Percentiles rank a stretch among this genome's conserved stretches.
These are phyloP conservation scores for Oreochromis grahami DNA, from an alignment of 2,797 vertebrate genomes.

Conservation along the genomic window DNA sequence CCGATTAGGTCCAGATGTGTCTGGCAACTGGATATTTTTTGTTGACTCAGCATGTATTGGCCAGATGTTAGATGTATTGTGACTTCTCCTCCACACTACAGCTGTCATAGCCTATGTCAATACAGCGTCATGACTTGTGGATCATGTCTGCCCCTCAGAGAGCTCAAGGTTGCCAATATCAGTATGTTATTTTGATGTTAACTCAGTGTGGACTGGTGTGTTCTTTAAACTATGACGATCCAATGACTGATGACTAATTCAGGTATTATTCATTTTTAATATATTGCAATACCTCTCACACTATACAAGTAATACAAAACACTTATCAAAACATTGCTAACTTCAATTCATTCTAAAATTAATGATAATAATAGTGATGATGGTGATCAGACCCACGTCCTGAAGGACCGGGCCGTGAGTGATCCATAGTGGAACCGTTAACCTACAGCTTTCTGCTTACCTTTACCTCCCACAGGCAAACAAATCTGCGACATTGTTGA, in stretches of 20 bases:
- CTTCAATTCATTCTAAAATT: neutral
- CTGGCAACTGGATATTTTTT: neutral
- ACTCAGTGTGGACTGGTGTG: neutral
- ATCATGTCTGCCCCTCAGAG: neutral
- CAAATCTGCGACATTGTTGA: constrained; percentile 23
- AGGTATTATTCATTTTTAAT: neutral
- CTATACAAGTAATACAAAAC: neutral
- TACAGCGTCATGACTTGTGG: neutral
- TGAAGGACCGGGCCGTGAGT: neutral
- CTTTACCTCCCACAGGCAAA: constrained; percentile 28
- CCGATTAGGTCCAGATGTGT: neutral
- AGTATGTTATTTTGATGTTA: neutral
- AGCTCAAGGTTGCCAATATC: neutral
- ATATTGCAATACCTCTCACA: neutral
- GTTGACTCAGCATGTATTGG: neutral
- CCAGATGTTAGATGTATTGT: neutral
- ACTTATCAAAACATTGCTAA: neutral
- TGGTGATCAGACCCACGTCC: neutral
- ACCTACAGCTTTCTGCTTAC: neutral
- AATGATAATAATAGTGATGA: neutral
- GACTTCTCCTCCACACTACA: neutral
- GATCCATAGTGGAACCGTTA: neutral
- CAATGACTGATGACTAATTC: neutral
- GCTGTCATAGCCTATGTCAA: neutral
- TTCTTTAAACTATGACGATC: neutral